A percentile compares a stretch with the other conserved stretches of the same genome.
These are phyloP conservation scores for Tanytarsus gracilentus DNA, from an alignment of 2,888 invertebrate species.

Conservation along the genomic window DNA sequence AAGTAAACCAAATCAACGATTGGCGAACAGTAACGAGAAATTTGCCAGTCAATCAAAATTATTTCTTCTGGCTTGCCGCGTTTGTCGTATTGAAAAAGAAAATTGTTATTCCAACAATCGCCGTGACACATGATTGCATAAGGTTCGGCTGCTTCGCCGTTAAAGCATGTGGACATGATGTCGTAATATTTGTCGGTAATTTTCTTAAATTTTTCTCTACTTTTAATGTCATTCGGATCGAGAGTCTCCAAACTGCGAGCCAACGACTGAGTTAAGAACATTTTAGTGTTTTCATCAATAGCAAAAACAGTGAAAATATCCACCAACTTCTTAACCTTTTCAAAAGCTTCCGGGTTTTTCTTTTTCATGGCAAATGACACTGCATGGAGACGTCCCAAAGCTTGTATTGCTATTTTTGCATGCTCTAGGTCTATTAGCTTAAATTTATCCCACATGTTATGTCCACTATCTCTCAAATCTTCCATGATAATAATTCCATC, in stretches of 20 bases:
- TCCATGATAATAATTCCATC: slow-evolving; percentile 30
- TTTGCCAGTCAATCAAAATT: slow-evolving; percentile 30
- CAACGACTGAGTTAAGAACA: background rate
- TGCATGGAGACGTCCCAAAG: slow-evolving; percentile 30
- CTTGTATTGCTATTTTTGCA: slow-evolving; percentile 21
- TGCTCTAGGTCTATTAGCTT: slow-evolving; percentile 25
- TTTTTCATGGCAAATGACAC: slow-evolving; percentile 30
- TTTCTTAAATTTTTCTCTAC: slow-evolving; percentile 20
- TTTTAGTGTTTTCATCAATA: background rate
- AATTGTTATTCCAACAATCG: slow-evolving; percentile 30
- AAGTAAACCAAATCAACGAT: slow-evolving; percentile 30
- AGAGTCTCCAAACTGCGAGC: background rate
- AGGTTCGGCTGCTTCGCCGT: slow-evolving; percentile 27
- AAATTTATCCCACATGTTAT: slow-evolving; percentile 28
- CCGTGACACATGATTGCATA: slow-evolving; percentile 30
- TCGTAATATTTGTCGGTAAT: slow-evolving; percentile 1
- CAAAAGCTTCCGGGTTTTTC: slow-evolving; percentile 24
- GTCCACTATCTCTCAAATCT: slow-evolving; percentile 28
- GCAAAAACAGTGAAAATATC: background rate
- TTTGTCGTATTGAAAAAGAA: slow-evolving; percentile 27
- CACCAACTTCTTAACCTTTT: slow-evolving; percentile 21
- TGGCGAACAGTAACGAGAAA: slow-evolving; percentile 30
- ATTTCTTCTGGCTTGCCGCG: slow-evolving; percentile 25
- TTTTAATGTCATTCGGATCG: slow-evolving; percentile 22
- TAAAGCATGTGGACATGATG: background rate